Evolutionary conservation across 1,140 invertebrate genomes (phyloP), one percentile per base, ranked within the genome.

Genomic region (Macrostomum lignano): DNA sequence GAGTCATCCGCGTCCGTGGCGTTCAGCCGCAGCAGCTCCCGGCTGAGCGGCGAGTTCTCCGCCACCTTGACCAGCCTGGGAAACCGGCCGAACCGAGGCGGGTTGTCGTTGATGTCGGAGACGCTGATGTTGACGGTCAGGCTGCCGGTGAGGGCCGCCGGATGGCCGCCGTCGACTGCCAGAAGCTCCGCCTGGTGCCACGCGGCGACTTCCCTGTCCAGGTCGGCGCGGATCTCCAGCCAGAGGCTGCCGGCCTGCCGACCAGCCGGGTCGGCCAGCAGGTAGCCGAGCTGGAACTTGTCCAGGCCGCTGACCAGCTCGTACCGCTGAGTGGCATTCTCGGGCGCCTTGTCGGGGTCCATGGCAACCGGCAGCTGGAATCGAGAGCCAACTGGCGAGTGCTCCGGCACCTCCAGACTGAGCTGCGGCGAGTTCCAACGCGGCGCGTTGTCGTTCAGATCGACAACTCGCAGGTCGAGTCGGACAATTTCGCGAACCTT

Each of bases 391-490:
- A 28, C 19, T 28, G 15, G 15, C 14, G 26, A 28, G 19, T 28
- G 26, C 19, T 28, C 26, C 15, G 26, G 26, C 15, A 28, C 14
- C 15, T 17, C 19, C 3, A 28, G 9, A 28, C 19, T 15, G 4
- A 28, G 15, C 3, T 28, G 26, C 15, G 26, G 9, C 5, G 26
- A 5, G 19, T 14, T 7, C 26, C 26, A 28, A 15, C 19, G 15
- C 9, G 26, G 26, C 15, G 26, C 15, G 19, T 28, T 28, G 19
- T 28, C 26, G 19, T 28, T 28, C 3, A 28, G 15, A 28, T 28
- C 26, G 5, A 28, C 19, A 3, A 28, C 19, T 9, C 19, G 14
- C 4, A 28, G 14, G 19, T 28, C 4, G 9, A 28, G 14, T 15
- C 15, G 3, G 19, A 28, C 19, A 3, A 28, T 28, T 28, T 28